Percentiles rank a stretch among this genome's conserved stretches.
Conservation (phyloP, 2,888 invertebrate species). For the Andricus curvator region DNA sequence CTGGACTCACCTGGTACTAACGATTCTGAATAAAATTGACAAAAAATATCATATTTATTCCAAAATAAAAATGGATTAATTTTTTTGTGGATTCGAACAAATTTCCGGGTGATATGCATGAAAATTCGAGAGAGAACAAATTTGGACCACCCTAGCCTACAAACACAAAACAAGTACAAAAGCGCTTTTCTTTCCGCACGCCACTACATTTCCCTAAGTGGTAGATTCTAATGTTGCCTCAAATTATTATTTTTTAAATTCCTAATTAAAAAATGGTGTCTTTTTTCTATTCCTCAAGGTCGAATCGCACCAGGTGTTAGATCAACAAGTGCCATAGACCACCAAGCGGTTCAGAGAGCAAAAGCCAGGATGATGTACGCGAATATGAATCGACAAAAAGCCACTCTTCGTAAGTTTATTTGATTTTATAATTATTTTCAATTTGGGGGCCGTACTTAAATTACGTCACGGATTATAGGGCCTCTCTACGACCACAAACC, state of each 20-base stretch:
- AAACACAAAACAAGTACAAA: conserved; percentile 1
- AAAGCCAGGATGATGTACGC: conserved; percentile 91
- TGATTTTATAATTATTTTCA: not conserved
- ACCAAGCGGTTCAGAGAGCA: conserved; percentile 93
- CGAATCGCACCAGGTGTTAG: conserved; percentile 78
- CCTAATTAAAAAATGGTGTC: not conserved
- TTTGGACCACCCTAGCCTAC: too few species aligned
- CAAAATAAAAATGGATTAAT: too few species aligned
- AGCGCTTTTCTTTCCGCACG: conserved; percentile 13
- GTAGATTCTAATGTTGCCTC: not conserved
- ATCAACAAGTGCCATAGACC: conserved; percentile 96
- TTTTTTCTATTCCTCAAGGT: conserved; percentile 55
- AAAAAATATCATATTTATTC: too few species aligned
- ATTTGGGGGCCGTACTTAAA: too few species aligned
- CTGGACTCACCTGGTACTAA: too few species aligned
- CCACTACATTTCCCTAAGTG: not conserved
- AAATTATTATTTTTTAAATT: not conserved
- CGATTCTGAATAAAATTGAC: too few species aligned
- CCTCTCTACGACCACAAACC: too few species aligned
- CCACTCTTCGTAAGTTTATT: conserved; percentile 86
- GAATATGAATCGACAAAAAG: conserved; percentile 88
- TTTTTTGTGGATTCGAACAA: too few species aligned
- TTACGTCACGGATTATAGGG: too few species aligned
- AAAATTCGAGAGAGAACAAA: too few species aligned
- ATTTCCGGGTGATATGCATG: too few species aligned